Evolutionary conservation across 2,113 vertebrate species (phyloP), one percentile per base, ranked within the genome.

Genomic region (Poecilia latipinna): DNA sequence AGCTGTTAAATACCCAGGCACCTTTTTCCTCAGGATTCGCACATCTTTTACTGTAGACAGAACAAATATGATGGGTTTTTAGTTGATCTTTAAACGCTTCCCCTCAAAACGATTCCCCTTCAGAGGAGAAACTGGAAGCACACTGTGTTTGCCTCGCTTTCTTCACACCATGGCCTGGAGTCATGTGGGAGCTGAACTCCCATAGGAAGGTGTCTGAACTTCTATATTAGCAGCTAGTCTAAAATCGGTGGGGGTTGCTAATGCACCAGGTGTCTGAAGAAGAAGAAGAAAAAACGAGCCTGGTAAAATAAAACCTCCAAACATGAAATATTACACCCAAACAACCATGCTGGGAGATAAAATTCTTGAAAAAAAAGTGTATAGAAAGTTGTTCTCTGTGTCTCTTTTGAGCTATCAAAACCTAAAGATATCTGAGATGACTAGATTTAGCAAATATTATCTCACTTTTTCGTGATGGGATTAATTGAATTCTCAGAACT

Each of bases 21-120:
- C 24, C 13, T 74, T 64, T 33, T 1, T 19, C 51, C 51, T 15
- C 62, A 63, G 70, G 39, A 24, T 70, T 26, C 39, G 2, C 51
- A 74, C 32, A 86, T 19, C 68, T 78, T 37, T 39, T 67, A 66
- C 29, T 74, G 71, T 74, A 54, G 61, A 68, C 32, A 61, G 26
- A 75, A 44, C 35, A 65, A 75, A 73, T 37, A 68, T 70, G 37
- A 57, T 8, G 12, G 70, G 19, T 63, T 73, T 73, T 72, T 12
- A 19, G 31, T 10, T 44, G 24, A 61, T 64, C 48, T 44, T 61
- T 63, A 12, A 42, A 70, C 8, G 70, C 7, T 61, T 57, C 70
- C 24, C 32, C 26, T 57, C 71, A n/a, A 62, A 85, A 68, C 62
- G 31, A 8, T 61, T 74, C 37, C 51, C 13, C 62, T 37, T 65